phyloP scores from a whole-genome alignment of 2,888 invertebrate genomes.

The Amphimallon solstitiale region DNA sequence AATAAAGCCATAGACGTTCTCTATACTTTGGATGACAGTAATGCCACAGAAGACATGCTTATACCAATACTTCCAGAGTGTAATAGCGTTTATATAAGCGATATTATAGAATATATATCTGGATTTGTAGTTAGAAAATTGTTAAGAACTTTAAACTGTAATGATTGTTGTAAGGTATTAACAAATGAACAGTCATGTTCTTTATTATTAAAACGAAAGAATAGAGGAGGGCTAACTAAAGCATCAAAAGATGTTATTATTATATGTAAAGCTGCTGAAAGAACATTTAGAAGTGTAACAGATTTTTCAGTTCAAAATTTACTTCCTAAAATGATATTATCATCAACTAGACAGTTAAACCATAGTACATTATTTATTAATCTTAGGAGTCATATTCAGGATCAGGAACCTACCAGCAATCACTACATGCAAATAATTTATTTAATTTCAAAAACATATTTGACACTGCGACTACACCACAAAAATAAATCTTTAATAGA shows the following conservation, averaged over 20 bases:
- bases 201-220: neutral
- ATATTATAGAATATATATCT: slow-evolving; percentile 37
- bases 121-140: slow-evolving; percentile 35
- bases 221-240: neutral
- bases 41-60: neutral
- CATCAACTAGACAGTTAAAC: too few species aligned
- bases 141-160: slow-evolving; percentile 11
- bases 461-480: slow-evolving; percentile 16
- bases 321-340: too few species aligned
- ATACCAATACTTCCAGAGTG: slow-evolving; percentile 23
- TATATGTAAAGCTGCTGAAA: neutral
- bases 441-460: slow-evolving; percentile 12
- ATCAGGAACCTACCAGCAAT: slow-evolving; percentile 11
- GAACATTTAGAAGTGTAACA: neutral
- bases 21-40: neutral
- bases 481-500: neutral
- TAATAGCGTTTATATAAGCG: neutral
- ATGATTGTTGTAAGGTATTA: neutral
- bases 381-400: neutral
- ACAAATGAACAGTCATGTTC: too few species aligned
- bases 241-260: neutral
- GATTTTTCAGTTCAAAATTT: too few species aligned
- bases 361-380: neutral
- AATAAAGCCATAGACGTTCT: neutral
- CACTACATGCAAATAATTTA: slow-evolving; percentile 1